phyloP scores from a whole-genome alignment of 2,113 vertebrate genomes.

The Oryzias celebensis region DNA sequence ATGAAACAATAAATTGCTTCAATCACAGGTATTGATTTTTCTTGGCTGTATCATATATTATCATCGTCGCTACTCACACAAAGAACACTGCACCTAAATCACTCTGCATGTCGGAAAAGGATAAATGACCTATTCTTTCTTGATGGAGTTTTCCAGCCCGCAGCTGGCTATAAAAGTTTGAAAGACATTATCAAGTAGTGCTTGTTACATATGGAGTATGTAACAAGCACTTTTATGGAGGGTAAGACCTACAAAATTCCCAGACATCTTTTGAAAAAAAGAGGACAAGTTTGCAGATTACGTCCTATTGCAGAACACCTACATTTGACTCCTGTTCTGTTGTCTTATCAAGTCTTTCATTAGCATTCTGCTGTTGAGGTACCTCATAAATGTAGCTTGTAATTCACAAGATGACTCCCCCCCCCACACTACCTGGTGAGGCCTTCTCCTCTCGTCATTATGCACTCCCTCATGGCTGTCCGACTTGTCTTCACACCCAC shows the following conservation, averaged over 20 bases:
- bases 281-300: constrained; percentile 47
- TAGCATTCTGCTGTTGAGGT: constrained; percentile 55
- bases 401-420: constrained; percentile 56
- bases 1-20: constrained; percentile 72
- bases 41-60: constrained; percentile 45
- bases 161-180: constrained; percentile 14
- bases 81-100: constrained; percentile 19
- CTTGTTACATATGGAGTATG: constrained; percentile 23
- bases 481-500: constrained; percentile 57
- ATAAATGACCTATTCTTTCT: constrained; percentile 18
- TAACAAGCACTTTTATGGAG: constrained; percentile 9
- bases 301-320: constrained; percentile 42
- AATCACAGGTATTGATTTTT: constrained; percentile 71
- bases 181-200: constrained; percentile 33
- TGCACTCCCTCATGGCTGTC: constrained; percentile 59
- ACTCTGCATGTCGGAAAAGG: constrained; percentile 23
- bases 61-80: constrained; percentile 20
- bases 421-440: constrained; percentile 52
- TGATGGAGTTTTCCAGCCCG: constrained; percentile 13
- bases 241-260: constrained; percentile 23
- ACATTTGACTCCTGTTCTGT: constrained; percentile 61
- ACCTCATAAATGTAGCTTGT: constrained; percentile 60
- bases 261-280: constrained; percentile 35
- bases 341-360: constrained; percentile 65
- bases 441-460: constrained; percentile 64